Base-by-base conservation (phyloP, 2,888 invertebrate genomes). In the Tineola bisselliella region DNA sequence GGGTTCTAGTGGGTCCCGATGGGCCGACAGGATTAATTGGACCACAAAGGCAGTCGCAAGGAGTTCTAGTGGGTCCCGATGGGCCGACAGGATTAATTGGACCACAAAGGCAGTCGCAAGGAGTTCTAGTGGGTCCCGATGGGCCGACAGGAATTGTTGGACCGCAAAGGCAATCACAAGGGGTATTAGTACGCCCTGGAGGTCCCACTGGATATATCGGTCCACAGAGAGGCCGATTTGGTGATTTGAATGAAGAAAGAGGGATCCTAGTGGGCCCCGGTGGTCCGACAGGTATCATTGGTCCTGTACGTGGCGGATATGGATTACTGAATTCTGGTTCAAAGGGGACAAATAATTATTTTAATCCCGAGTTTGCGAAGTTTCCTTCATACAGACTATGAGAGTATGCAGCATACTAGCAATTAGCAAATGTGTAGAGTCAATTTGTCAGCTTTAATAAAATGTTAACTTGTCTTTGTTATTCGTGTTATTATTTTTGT, bases 91-190 rank as follows among this genome's bases (percentile, higher is more conserved):
- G 74, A 8, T 63, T 65, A 17, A 64, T 73, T 3, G 76, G 73
- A 1, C 68, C 73, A 48, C 68, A 68, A 18, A 18, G 62, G 61
- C 15, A 61, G 57, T 25, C 25, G 6, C 25, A 25, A 6, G 62
- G n/a, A 64, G 71, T 89, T n/a, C 68, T 89, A 13, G 84, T 84
- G 0, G 89, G 89, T 1, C 88, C 89, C 0, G 84, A 81, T 0
- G 81, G 82, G 0, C 78, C 78, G 1, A 76, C 75, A 0, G 79
- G 76, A 0, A 63, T 66, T n/a, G n/a, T n/a, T n/a, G n/a, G n/a
- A n/a, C n/a, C n/a, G n/a, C n/a, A n/a, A n/a, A 15, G 61, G 60
- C 68, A 33, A 1, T 12, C n/a, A 31, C 30, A 65, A 48, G 67
- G 59, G 63, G 65, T 67, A 13, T 63, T 67, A 59, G 66, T 70